Conservation (phyloP, 2,888 invertebrate genomes). For the Heliconius cydno region DNA sequence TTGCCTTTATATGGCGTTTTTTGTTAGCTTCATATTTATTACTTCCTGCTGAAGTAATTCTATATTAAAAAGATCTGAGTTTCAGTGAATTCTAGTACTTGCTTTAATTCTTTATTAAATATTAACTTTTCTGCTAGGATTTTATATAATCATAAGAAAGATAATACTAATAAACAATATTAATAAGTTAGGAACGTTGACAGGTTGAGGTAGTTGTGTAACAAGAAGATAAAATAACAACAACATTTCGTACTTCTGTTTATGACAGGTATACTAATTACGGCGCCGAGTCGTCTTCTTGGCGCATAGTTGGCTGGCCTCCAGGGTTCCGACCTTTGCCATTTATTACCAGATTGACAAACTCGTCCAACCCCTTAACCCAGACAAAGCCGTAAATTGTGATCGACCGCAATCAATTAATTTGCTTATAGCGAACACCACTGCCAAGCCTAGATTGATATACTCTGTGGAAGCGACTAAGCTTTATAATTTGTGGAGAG, state of each 20-base stretch:
- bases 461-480: slow-evolving; percentile 16
- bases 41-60: slow-evolving; percentile 7
- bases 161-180: slow-evolving; percentile 2
- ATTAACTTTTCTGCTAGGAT: not conserved
- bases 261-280: slow-evolving; percentile 42
- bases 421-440: slow-evolving; percentile 37
- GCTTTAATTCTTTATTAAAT: not conserved
- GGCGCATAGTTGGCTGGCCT: slow-evolving; percentile 39
- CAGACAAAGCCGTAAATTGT: slow-evolving; percentile 42
- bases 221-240: slow-evolving; percentile 22
- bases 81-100: not conserved
- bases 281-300: slow-evolving; percentile 40
- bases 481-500: slow-evolving; percentile 22
- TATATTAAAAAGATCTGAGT: slow-evolving; percentile 5
- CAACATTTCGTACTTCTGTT: slow-evolving; percentile 27
- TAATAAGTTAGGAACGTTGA: not conserved
- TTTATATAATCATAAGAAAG: not conserved
- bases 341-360: slow-evolving; percentile 46
- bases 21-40: slow-evolving; percentile 17
- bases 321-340: slow-evolving; percentile 44
- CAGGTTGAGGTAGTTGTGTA: slow-evolving; percentile 16
- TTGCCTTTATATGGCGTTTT: slow-evolving; percentile 21
- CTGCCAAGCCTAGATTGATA: slow-evolving; percentile 23
- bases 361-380: slow-evolving; percentile 41
- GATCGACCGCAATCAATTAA: slow-evolving; percentile 46